Conservation (phyloP, 2,888 invertebrate genomes). For the Cartodere bifasciata region DNA sequence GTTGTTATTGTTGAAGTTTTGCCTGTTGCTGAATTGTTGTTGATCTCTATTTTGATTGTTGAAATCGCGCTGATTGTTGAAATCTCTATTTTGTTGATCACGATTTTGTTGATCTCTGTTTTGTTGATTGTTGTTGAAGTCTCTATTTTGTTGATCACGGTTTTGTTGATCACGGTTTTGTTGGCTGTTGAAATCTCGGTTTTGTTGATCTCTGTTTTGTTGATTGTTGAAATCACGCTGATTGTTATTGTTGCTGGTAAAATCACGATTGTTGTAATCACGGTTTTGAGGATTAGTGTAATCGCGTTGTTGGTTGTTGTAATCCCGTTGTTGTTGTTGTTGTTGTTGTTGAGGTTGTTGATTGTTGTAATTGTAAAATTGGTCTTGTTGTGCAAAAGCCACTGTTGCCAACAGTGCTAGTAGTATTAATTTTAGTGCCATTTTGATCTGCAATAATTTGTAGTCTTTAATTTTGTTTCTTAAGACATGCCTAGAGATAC, state of each 20-base stretch:
- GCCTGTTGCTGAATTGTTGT: slow-evolving; percentile 9
- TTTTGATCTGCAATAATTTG: too few relatives aligned
- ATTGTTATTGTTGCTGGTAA: neutral
- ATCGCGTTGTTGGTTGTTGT: too few relatives aligned
- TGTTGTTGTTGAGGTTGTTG: too few relatives aligned
- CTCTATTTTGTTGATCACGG: neutral
- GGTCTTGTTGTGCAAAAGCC: too few relatives aligned
- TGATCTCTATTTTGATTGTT: slow-evolving; percentile 9
- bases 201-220: neutral
- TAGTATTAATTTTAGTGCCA: too few relatives aligned
- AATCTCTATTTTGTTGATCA: neutral
- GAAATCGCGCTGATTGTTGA: slow-evolving; percentile 5
- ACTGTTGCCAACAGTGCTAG: too few relatives aligned
- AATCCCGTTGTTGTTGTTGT: too few relatives aligned
- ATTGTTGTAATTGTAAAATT: too few relatives aligned
- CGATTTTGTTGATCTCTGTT: neutral
- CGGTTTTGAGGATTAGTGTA: too few relatives aligned
- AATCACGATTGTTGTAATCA: slow-evolving; percentile 1
- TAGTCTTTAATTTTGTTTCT: too few relatives aligned
- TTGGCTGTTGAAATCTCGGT: neutral
- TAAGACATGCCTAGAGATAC: too few relatives aligned
- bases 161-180: neutral
- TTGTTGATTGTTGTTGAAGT: neutral
- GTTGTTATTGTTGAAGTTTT: slow-evolving; percentile 7
- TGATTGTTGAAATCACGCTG: neutral